These are phyloP conservation scores for Zaprionus africanus DNA, from an alignment of 1,140 invertebrate genomes.

Conservation along the genomic window DNA sequence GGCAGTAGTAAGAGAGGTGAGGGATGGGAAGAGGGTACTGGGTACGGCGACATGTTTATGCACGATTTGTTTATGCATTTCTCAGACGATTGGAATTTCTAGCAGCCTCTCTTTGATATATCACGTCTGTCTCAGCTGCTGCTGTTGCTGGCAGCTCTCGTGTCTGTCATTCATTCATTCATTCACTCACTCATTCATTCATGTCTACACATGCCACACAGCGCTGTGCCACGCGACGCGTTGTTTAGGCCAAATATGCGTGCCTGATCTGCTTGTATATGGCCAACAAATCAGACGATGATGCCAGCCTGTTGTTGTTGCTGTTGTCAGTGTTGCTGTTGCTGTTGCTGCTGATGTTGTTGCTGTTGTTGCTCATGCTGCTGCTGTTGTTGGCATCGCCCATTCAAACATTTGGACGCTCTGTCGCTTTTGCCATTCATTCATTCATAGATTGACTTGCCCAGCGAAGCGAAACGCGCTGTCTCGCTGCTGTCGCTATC, in stretches of 20 bases:
- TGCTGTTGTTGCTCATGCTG: slow-evolving; percentile 46
- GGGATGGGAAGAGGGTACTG: too few relatives aligned
- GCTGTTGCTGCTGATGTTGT: slow-evolving; percentile 29
- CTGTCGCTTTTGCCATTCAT: slow-evolving; percentile 71
- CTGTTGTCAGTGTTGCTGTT: slow-evolving; percentile 20
- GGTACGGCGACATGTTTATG: slow-evolving; percentile 31
- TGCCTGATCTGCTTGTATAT: slow-evolving; percentile 81
- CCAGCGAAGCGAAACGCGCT: slow-evolving; percentile 67
- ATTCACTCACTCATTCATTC: slow-evolving; percentile 16
- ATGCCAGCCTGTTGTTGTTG: slow-evolving; percentile 10
- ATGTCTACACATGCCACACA: slow-evolving; percentile 27
- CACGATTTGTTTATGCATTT: slow-evolving; percentile 78
- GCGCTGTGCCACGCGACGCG: slow-evolving; percentile 71
- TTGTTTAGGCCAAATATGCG: slow-evolving; percentile 80
- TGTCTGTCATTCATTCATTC: slow-evolving; percentile 13
- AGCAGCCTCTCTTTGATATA: slow-evolving; percentile 53
- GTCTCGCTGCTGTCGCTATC: slow-evolving; percentile 11
- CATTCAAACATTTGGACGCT: slow-evolving; percentile 74
- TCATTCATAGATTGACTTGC: slow-evolving; percentile 81
- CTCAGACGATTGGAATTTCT: slow-evolving; percentile 73
- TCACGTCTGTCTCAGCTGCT: slow-evolving; percentile 8
- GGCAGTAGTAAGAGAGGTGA: not conserved
- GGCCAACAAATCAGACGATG: slow-evolving; percentile 65
- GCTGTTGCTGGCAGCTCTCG: not conserved
- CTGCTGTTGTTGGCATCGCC: slow-evolving; percentile 50